Evolutionary conservation across 2,888 invertebrate genomes (phyloP), one percentile per base, ranked within the genome.

Genomic region (Chrysopilus asiliformis): DNA sequence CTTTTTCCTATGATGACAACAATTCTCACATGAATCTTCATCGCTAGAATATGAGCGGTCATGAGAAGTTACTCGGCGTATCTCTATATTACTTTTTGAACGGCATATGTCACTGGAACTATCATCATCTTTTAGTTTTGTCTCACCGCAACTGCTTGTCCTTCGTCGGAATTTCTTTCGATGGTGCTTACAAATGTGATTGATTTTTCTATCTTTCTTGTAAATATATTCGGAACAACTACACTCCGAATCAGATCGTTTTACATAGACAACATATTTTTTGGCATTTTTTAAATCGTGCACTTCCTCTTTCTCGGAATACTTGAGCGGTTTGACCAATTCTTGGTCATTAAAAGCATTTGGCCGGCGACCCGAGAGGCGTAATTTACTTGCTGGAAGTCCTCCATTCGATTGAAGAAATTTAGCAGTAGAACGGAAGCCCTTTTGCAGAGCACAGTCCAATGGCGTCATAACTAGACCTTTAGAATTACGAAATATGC

Each of bases 341-440:
- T 60, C 61, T 2, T 55, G 48, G 8, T 57, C 58, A 4, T 52
- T 54, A 25, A 64, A 60, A 0, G 61, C 60, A 47, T 60, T 62
- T 1, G 53, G 46, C 2, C 57, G 55, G 1, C 58, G 47, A 3
- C 56, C 59, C 1, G 60, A 55, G 31, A 64, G 42, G 2, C 58
- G 49, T 18, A 85, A 60, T 51, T 82, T 76, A 34, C 70, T 73
- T 4, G 87, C 81, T 1, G 90, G 86, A 24, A 82, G 68, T 2
- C 89, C 91, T 4, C 91, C 90, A 51, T 90, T 84, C 53, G 89
- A 75, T 60, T 90, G 89, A 31, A 94, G 68, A 58, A 86, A 86
- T 61, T 94, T 93, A 18, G 93, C 94, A 34, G 89, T 87, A 2
- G 90, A 86, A 37, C 86, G 71, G 57, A 86, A 81, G 0, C 87